Evolutionary conservation across 2,113 vertebrate genomes (phyloP), one percentile per base, ranked within the genome.

Genomic region (Dipodomys ordii): DNA sequence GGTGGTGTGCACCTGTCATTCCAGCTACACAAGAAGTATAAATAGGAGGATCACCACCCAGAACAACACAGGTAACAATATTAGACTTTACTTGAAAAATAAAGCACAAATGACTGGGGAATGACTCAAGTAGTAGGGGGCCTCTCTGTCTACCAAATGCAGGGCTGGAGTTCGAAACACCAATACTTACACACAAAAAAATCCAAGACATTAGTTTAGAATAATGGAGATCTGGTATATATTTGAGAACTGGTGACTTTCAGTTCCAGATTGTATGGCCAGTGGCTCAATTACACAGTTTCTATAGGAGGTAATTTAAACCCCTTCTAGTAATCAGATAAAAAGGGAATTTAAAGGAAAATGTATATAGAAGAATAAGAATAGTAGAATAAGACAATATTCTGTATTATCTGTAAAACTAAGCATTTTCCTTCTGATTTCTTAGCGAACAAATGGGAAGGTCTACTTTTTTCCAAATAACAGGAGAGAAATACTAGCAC

Each of bases 331-430:
- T 18, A 80, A 30, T 72, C 3, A 84, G 10, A 77, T 30, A 12
- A 8, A 23, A 87, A 49, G 28, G 76, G 9, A 90, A 88, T 90
- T 81, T 90, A 60, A 28, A 91, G 25, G 20, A 18, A 81, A 83
- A 46, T 2, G 23, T 46, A 57, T 10, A 44, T 2, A 68, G 39
- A 30, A 57, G 18, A 62, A 88, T 39, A 39, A 39, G 39, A 39
- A 39, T 39, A 39, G 16, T 65, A 60, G 9, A 57, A 64, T 15
- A 15, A 28, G 30, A 19, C 1, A 74, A 1, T 44, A 13, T 15
- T 62, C 32, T 39, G 2, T 32, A 30, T 13, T 4, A 13, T 80
- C 19, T 62, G 44, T 68, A 84, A 72, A 30, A 1, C 20, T 27
- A 3, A 77, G 64, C 3, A 6, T 1, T 49, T 71, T 79, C 18